Base-by-base conservation (phyloP, 2,797 vertebrate genomes). In the Trematocara caparti region DNA sequence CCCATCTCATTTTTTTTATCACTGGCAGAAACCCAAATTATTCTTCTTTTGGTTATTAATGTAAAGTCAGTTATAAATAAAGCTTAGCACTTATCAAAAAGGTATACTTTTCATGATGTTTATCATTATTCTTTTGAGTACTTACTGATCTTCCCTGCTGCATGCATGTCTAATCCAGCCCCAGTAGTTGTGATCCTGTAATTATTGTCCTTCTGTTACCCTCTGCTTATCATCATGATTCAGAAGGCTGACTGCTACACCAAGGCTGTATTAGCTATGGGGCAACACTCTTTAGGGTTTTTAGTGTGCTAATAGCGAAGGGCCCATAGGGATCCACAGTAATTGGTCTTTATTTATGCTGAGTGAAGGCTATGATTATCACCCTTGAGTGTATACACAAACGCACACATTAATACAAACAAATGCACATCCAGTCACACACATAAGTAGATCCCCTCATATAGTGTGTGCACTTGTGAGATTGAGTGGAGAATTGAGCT, bases 291-390 rank as follows among this genome's bases (percentile, higher is more conserved):
- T 93, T 94, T 90, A 86, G 92, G 92, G 90, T 94, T 92, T 92
- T 94, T 93, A 93, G 90, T 91, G 91, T 92, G 92, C 91, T 94
- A 94, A 94, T 92, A 91, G 86, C 80, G 83, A 86, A 77, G 85
- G 86, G 85, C 86, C 95, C 92, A 89, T 85, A 87, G 93, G 93
- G 93, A 90, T 93, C 87, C 82, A 72, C 84, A 92, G 88, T 94
- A 94, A 95, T 95, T 95, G 94, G 83, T 93, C 93, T 94, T 94
- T 95, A 94, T 95, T 95, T 95, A 94, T 94, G 91, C 93, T 92
- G 92, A 95, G 93, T 92, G 92, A 94, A 94, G 90, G 92, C 91
- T 94, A 93, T 95, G 94, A 95, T 95, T 96, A 94, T 91, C 89
- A 92, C 90, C 92, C 89, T 82, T 86, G 89, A 93, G 94, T 95